These are phyloP conservation scores for Channa striata DNA, from an alignment of 2,797 vertebrate genomes.

Conservation along the genomic window DNA sequence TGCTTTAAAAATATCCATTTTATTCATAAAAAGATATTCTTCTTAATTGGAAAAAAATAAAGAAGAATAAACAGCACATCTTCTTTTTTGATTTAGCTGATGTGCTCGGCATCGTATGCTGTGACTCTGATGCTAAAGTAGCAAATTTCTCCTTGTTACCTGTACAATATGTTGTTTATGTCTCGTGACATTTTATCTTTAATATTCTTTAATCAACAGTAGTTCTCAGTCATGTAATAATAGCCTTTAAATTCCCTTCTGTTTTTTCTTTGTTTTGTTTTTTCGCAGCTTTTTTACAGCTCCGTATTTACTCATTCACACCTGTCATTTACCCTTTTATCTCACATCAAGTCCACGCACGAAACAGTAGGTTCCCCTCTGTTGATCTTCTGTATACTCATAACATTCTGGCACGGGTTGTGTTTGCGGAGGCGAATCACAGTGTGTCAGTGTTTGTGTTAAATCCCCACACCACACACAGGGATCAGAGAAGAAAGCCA, in stretches of 20 bases:
- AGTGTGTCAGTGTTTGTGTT: conserved; percentile 66
- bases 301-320: conserved; percentile 22
- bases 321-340: conserved; percentile 32
- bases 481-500: conserved; percentile 68
- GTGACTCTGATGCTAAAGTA: no score
- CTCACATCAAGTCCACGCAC: conserved; percentile 25
- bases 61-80: no score
- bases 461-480: conserved; percentile 69
- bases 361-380: conserved; percentile 35
- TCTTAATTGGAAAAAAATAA: no score
- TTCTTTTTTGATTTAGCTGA: no score
- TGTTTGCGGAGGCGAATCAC: conserved; percentile 66
- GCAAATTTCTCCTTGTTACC: no score
- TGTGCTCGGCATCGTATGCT: no score
- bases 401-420: conserved; percentile 58
- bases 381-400: conserved; percentile 34
- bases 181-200: conserved; percentile 4
- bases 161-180: conserved; percentile 7
- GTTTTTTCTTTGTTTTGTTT: conserved; percentile 8
- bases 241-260: not conserved
- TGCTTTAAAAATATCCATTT: no score
- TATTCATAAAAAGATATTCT: no score
- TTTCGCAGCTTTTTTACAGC: conserved; percentile 1
- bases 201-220: conserved; percentile 21
- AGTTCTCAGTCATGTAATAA: not conserved